Conservation (phyloP, 2,113 vertebrate species). For the Pelvicachromis taeniatus region DNA sequence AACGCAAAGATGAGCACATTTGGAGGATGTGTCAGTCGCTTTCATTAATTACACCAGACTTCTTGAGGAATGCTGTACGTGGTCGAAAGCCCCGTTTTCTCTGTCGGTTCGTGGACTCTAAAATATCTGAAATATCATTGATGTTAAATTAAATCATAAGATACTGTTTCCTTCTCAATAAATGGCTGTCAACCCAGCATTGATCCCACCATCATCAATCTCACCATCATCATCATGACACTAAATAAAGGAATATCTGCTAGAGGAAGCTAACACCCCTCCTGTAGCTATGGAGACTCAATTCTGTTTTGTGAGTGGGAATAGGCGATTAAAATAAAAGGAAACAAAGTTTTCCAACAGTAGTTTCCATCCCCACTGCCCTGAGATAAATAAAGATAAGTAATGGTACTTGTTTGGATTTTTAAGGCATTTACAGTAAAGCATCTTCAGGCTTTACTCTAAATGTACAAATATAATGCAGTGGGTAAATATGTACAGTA, state of each 20-base stretch:
- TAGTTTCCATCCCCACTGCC: neutral
- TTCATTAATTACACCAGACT: neutral
- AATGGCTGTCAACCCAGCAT: neutral
- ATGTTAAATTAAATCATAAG: neutral
- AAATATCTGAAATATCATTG: neutral
- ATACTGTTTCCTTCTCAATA: neutral
- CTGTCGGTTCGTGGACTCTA: neutral
- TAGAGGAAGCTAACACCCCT: neutral
- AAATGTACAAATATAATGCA: neutral
- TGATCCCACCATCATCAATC: neutral
- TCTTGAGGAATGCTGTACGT: neutral
- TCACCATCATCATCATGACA: neutral
- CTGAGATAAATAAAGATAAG: neutral
- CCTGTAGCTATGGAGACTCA: neutral
- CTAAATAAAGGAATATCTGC: neutral
- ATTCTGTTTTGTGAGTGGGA: neutral
- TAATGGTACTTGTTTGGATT: neutral
- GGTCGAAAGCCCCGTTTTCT: neutral
- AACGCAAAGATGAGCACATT: neutral
- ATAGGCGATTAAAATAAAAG: neutral
- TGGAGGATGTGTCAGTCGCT: neutral
- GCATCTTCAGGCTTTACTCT: neutral
- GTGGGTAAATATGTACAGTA: neutral
- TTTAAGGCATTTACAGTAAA: neutral
- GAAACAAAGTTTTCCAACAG: neutral